phyloP scores from a whole-genome alignment of 2,113 vertebrate genomes.

The Calypte anna region DNA sequence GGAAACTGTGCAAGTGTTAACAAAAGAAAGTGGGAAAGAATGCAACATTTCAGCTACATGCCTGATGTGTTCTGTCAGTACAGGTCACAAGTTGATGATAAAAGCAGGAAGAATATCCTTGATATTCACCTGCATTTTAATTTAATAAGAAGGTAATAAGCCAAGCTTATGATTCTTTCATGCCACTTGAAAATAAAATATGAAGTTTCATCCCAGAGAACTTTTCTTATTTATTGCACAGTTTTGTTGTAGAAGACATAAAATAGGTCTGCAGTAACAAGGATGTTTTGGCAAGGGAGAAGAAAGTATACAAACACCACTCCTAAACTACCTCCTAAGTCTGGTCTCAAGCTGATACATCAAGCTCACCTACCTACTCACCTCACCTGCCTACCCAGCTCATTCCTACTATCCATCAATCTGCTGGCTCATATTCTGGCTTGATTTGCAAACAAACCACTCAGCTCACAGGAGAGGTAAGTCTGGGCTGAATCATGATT shows the following conservation, averaged over 20 bases:
- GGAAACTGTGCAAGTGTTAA: background rate
- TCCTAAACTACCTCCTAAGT: background rate
- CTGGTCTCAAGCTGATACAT: background rate
- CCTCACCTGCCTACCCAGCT: no score
- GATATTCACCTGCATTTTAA: background rate
- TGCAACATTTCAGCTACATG: background rate
- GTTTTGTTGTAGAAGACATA: background rate
- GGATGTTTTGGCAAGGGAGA: background rate
- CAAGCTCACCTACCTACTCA: background rate
- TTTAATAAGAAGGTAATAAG: background rate
- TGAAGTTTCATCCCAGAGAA: background rate
- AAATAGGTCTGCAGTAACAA: background rate
- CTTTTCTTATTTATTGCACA: background rate
- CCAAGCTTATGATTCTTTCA: background rate
- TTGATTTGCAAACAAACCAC: background rate
- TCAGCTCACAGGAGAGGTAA: background rate
- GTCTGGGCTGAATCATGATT: background rate
- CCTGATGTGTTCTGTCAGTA: background rate
- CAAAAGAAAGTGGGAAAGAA: background rate
- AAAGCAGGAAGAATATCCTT: background rate
- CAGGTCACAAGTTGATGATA: background rate
- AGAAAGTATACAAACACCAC: background rate
- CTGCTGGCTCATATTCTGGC: background rate
- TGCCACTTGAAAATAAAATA: background rate
- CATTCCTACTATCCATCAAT: fast-evolving